Conservation (phyloP, 1,140 invertebrate genomes). For the Steinernema feltiae region DNA sequence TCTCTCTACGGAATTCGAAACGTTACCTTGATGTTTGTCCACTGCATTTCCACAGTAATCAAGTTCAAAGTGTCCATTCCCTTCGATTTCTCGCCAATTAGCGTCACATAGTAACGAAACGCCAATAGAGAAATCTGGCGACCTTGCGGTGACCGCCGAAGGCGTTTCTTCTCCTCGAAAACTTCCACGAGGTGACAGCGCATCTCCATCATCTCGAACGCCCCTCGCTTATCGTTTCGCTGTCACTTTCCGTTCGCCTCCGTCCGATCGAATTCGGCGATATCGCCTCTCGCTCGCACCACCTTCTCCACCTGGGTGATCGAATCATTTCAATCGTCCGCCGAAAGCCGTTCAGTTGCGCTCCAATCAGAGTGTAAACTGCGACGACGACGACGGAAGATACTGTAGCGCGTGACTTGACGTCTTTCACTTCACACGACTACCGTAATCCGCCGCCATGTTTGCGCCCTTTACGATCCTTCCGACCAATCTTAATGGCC, state of each 20-base stretch:
- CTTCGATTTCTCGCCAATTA: not conserved
- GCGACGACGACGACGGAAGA: not conserved
- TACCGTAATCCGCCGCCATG: not conserved
- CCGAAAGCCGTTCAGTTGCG: not conserved
- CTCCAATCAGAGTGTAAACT: not conserved
- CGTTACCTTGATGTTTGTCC: too few species aligned
- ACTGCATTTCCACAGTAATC: too few species aligned
- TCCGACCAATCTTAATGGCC: slow-evolving; percentile 1
- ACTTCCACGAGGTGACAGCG: not conserved
- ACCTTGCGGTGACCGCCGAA: slow-evolving; percentile 7
- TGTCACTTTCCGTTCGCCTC: slow-evolving; percentile 8
- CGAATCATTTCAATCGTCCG: not conserved
- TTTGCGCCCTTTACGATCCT: slow-evolving; percentile 8
- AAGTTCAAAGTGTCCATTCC: too few species aligned
- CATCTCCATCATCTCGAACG: not conserved
- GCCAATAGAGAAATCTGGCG: not conserved
- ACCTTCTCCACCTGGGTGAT: not conserved
- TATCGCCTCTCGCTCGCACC: not conserved
- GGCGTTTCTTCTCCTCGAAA: not conserved
- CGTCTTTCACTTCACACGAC: not conserved
- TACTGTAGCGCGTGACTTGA: not conserved
- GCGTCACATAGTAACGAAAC: not conserved
- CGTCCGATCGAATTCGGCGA: not conserved
- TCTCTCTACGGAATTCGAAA: too few species aligned
- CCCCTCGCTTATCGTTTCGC: slow-evolving; percentile 4